phyloP scores from a whole-genome alignment of 2,797 vertebrate genomes.

The Epinephelus malabaricus region DNA sequence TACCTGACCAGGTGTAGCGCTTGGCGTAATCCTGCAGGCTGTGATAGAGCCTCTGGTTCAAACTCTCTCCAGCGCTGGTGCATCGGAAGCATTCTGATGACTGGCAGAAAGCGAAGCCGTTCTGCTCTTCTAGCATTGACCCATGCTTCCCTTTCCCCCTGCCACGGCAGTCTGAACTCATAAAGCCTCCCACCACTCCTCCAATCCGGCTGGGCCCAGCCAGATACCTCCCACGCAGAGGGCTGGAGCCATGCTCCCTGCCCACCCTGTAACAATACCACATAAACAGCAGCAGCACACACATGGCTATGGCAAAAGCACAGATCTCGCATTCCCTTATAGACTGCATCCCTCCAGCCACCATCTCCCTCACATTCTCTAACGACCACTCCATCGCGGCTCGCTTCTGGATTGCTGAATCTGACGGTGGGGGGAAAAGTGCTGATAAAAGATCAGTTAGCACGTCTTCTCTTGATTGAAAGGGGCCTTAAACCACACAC shows the following conservation, averaged over 20 bases:
- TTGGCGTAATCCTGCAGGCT: slow-evolving; percentile 99
- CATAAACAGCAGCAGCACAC: slow-evolving; percentile 92
- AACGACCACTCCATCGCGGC: slow-evolving; percentile 89
- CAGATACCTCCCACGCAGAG: slow-evolving; percentile 81
- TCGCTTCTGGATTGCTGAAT: slow-evolving; percentile 39
- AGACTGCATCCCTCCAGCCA: slow-evolving; percentile 93
- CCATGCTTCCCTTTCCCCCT: slow-evolving; percentile 83
- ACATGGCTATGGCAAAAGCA: slow-evolving; percentile 88
- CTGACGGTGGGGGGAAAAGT: slow-evolving; percentile 30
- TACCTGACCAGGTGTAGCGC: slow-evolving; percentile 98
- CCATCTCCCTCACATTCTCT: slow-evolving; percentile 92
- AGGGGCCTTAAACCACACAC: slow-evolving; percentile 55
- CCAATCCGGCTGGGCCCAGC: slow-evolving; percentile 76
- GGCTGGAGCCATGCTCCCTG: slow-evolving; percentile 89
- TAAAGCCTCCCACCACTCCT: slow-evolving; percentile 84
- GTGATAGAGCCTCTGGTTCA: slow-evolving; percentile 97
- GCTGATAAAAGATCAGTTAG: slow-evolving; percentile 62
- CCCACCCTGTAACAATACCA: slow-evolving; percentile 99
- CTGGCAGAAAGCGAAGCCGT: slow-evolving; percentile 93
- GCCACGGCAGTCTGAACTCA: slow-evolving; percentile 80
- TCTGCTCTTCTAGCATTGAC: slow-evolving; percentile 89
- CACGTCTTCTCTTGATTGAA: slow-evolving; percentile 55
- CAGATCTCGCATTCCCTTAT: slow-evolving; percentile 93
- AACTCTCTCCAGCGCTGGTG: slow-evolving; percentile 87
- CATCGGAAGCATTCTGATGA: slow-evolving; percentile 93